phyloP scores from a whole-genome alignment of 2,797 vertebrate genomes.

The Heteromormyrus szaboi region DNA sequence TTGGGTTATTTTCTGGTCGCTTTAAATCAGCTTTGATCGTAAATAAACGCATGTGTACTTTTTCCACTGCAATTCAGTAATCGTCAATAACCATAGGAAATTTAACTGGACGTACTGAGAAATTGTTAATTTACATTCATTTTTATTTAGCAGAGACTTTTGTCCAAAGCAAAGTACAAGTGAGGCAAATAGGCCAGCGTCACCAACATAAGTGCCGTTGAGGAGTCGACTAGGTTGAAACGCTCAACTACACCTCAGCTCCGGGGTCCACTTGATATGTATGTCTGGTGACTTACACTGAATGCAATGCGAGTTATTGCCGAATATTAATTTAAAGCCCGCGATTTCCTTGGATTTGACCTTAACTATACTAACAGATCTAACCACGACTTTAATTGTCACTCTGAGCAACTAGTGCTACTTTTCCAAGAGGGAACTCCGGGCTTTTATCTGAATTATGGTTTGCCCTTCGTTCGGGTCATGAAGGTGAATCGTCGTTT shows the following conservation, averaged over 20 bases:
- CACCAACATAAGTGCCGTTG: background rate
- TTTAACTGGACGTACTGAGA: background rate
- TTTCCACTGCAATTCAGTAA: background rate
- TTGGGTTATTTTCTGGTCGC: background rate
- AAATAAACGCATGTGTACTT: background rate
- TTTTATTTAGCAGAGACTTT: background rate
- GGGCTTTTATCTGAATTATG: conserved; percentile 9
- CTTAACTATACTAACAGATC: background rate
- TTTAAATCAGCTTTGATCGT: background rate
- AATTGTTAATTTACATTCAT: background rate
- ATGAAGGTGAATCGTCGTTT: background rate
- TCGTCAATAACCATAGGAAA: background rate
- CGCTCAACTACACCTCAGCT: background rate
- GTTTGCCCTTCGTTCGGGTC: background rate
- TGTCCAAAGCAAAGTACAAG: background rate
- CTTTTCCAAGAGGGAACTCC: background rate
- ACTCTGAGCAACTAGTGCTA: background rate
- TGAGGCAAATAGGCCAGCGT: background rate
- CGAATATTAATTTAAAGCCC: background rate
- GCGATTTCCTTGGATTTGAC: background rate
- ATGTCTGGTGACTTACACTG: background rate
- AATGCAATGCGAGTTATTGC: background rate
- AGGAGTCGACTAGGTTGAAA: background rate
- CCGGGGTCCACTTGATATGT: background rate
- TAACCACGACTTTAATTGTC: background rate